phyloP scores from a whole-genome alignment of 2,797 vertebrate genomes.

The Myripristis jacobus region DNA sequence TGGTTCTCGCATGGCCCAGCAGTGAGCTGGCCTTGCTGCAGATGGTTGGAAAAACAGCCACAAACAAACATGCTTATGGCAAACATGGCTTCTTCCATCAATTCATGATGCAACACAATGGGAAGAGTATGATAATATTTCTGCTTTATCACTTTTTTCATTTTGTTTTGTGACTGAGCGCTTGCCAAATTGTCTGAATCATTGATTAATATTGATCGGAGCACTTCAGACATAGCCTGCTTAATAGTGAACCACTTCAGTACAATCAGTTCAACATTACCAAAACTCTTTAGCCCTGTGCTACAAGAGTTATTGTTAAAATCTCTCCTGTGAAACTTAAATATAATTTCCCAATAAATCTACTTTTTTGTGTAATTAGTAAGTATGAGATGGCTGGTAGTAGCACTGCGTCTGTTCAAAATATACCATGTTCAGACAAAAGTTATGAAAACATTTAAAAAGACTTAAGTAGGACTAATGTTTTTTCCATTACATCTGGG shows the following conservation, averaged over 20 bases:
- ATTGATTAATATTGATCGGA: slow-evolving; percentile 56
- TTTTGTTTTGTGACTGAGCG: slow-evolving; percentile 52
- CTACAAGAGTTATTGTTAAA: slow-evolving; percentile 11
- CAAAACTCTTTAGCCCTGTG: slow-evolving; percentile 6
- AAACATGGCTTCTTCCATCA: slow-evolving; percentile 54
- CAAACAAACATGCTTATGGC: slow-evolving; percentile 53
- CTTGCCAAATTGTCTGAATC: slow-evolving; percentile 55
- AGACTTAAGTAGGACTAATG: slow-evolving; percentile 53
- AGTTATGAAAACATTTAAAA: slow-evolving; percentile 48
- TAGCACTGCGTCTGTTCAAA: slow-evolving; percentile 23
- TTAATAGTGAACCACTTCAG: slow-evolving; percentile 40
- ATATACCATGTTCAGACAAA: slow-evolving; percentile 37
- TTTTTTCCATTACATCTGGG: slow-evolving; percentile 76
- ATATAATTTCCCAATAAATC: slow-evolving; percentile 33
- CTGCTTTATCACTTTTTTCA: slow-evolving; percentile 49
- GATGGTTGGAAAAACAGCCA: slow-evolving; percentile 69
- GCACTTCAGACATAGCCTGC: slow-evolving; percentile 34
- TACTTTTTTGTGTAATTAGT: slow-evolving; percentile 12
- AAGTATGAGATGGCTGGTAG: slow-evolving; percentile 12
- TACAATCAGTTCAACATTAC: slow-evolving; percentile 51
- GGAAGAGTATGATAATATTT: slow-evolving; percentile 24
- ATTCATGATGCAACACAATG: slow-evolving; percentile 61
- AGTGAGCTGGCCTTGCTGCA: slow-evolving; percentile 67
- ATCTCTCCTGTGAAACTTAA: neutral
- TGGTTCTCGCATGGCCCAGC: slow-evolving; percentile 66